Conservation (phyloP, 2,113 vertebrate species). For the Melanerpes formicivorus region DNA sequence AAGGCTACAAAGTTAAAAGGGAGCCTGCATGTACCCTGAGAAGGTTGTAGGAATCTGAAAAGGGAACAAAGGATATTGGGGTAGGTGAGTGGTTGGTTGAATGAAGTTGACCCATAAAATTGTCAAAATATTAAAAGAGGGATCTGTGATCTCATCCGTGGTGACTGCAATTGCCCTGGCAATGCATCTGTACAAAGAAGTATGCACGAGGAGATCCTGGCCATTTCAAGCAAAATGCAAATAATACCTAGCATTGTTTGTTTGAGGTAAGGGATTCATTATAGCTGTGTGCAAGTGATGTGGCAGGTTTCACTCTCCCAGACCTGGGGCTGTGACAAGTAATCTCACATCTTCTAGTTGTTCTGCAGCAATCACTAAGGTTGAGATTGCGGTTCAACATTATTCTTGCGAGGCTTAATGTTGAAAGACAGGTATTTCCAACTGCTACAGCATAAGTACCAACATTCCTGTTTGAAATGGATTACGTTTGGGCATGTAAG, state of each 20-base stretch:
- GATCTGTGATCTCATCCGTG: accelerated
- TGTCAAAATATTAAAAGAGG: background rate
- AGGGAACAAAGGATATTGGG: background rate
- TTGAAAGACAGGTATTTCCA: conserved; percentile 61
- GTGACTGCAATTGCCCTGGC: background rate
- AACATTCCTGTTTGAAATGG: conserved; percentile 38
- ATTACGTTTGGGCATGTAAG: conserved; percentile 21
- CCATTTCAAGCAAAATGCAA: background rate
- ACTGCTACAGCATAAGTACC: background rate
- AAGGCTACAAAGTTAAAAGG: background rate
- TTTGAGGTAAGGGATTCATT: background rate
- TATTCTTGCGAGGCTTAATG: conserved; percentile 7
- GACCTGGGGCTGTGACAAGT: background rate
- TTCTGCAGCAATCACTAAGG: conserved; percentile 13
- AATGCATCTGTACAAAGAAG: background rate
- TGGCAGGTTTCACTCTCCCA: background rate
- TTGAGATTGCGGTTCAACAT: conserved; percentile 31
- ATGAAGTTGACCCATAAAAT: background rate
- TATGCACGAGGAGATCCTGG: background rate
- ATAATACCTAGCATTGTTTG: background rate
- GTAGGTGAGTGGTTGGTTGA: accelerated
- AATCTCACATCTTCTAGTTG: conserved; percentile 1
- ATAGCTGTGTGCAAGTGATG: background rate
- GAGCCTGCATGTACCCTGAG: background rate
- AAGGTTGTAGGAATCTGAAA: background rate